Conservation (phyloP, 2,888 invertebrate species). For the Scaptodrosophila latifasciaeformis region DNA sequence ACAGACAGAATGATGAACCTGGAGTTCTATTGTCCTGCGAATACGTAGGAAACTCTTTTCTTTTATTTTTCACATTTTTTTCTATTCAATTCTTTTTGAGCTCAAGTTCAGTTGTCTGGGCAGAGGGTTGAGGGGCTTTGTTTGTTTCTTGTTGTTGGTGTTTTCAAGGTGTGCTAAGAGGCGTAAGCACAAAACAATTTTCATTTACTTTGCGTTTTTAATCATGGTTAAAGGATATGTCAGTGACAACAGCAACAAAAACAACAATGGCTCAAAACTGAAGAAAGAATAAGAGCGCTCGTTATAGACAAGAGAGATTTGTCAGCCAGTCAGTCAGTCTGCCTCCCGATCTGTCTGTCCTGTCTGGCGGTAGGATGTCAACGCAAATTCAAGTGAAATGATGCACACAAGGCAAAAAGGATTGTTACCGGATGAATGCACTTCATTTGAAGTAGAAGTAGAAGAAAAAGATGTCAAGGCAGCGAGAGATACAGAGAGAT, state of each 20-base stretch:
- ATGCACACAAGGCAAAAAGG: slow-evolving; percentile 59
- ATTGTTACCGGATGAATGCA: slow-evolving; percentile 69
- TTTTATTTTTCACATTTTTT: slow-evolving; percentile 5
- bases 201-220: slow-evolving; percentile 65
- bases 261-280: slow-evolving; percentile 11
- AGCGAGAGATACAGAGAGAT: slow-evolving; percentile 27
- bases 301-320: slow-evolving; percentile 7
- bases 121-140: slow-evolving; percentile 18
- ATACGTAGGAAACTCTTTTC: slow-evolving; percentile 26
- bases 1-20: slow-evolving; percentile 3
- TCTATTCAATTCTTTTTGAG: slow-evolving; percentile 12
- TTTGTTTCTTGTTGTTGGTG: slow-evolving; percentile 34
- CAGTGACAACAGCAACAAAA: slow-evolving; percentile 39
- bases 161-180: slow-evolving; percentile 67
- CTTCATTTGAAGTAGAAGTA: slow-evolving; percentile 62
- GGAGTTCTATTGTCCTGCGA: slow-evolving; percentile 30
- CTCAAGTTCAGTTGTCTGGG: slow-evolving; percentile 37
- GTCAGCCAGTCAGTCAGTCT: slow-evolving; percentile 2
- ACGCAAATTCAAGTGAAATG: slow-evolving; percentile 60
- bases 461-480: slow-evolving; percentile 1
- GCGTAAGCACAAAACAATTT: slow-evolving; percentile 68
- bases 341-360: slow-evolving; percentile 3
- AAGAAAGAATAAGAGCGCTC: slow-evolving; percentile 5
- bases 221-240: slow-evolving; percentile 68
- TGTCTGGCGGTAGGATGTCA: slow-evolving; percentile 52